phyloP scores from a whole-genome alignment of 1,140 invertebrate species.

The Eupristina koningsbergeri region DNA sequence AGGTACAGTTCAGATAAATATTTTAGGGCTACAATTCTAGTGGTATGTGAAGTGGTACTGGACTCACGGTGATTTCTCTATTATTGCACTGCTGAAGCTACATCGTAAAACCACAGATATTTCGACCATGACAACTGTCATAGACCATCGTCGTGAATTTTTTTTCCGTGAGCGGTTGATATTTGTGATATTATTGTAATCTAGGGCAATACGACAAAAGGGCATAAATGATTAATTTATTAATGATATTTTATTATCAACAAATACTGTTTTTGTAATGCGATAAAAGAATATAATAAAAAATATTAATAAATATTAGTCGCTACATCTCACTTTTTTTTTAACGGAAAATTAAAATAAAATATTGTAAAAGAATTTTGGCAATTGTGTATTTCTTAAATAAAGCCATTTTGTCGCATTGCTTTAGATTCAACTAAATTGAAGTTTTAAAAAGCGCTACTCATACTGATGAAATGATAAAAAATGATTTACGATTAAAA shows the following conservation, averaged over 20 bases:
- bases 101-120: background rate
- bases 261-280: background rate
- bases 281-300: conserved; percentile 5
- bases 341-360: no score
- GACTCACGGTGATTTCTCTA: conserved; percentile 13
- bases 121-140: conserved; percentile 19
- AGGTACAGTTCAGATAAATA: conserved; percentile 8
- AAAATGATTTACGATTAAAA: no score
- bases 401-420: conserved; percentile 14
- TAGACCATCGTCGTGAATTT: conserved; percentile 27
- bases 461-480: no score
- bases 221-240: background rate
- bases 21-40: conserved; percentile 1
- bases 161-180: conserved; percentile 26
- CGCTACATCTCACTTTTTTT: no score
- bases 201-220: background rate
- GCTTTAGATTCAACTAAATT: background rate
- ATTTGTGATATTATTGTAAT: background rate
- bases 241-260: no score
- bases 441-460: no score
- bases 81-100: conserved; percentile 21
- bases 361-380: background rate
- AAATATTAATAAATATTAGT: background rate
- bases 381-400: background rate
- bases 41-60: background rate